Evolutionary conservation across 2,113 vertebrate genomes (phyloP).

Genomic region (Pandion haliaetus): DNA sequence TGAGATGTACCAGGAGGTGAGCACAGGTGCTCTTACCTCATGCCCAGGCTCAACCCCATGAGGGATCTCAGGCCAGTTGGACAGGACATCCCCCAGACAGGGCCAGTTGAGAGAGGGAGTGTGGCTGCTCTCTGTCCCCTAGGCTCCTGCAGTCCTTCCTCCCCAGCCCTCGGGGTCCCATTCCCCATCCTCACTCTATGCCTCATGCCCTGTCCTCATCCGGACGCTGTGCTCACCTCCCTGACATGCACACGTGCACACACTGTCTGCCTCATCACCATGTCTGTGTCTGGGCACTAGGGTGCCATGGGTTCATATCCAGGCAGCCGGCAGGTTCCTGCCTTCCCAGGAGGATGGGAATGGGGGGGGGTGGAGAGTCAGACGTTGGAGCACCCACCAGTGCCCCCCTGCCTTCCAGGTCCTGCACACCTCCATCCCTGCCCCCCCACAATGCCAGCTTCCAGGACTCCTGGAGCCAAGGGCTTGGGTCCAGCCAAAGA

Average conservation of each 20-base stretch:
- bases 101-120: not conserved
- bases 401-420: not conserved
- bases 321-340: not conserved
- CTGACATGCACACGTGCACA: not conserved
- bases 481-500: slow-evolving; percentile 2
- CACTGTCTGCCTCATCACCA: slow-evolving; percentile 45
- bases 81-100: not conserved
- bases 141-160: not conserved
- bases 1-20: not conserved
- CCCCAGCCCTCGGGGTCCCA: not conserved
- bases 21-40: not conserved
- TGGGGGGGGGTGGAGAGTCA: not conserved
- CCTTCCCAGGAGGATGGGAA: not conserved
- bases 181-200: slow-evolving; percentile 10
- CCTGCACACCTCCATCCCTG: slow-evolving; percentile 27
- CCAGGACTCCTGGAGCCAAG: not conserved
- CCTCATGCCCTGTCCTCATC: not conserved
- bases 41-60: not conserved
- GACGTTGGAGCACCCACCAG: not conserved
- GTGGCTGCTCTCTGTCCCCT: not conserved
- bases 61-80: not conserved
- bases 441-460: slow-evolving; percentile 14
- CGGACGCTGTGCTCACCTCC: not conserved
- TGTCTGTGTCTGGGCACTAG: slow-evolving; percentile 48
- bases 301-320: not conserved